Evolutionary conservation across 1,140 invertebrate genomes (phyloP), one percentile per base, ranked within the genome.

Genomic region (Agrilus planipennis): DNA sequence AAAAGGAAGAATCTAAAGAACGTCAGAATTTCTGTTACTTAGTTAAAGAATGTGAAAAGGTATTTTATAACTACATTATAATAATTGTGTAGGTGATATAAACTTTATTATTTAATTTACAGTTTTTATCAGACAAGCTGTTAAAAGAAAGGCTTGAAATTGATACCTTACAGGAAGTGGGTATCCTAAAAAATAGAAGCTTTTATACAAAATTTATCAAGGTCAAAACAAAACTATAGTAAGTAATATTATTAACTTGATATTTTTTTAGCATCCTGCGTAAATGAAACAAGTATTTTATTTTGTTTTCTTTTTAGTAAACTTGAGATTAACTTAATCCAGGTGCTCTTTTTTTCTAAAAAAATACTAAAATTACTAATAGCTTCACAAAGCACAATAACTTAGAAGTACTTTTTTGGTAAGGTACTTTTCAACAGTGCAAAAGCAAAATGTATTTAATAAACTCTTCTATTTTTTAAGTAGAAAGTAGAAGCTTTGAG

Each of bases 141-240:
- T 64, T 94, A 16, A 93, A 94, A 56, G 92, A 96, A 64, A 68
- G 91, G 48, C 62, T 96, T 48, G 92, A 97, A 64, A 85, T 89
- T 57, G 92, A 97, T 45, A 90, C 88, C 0, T 66, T 94, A 14
- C 86, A 89, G 62, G 89, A 90, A 68, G 79, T 86, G 34, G 86
- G 87, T n/a, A 81, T 89, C 30, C 70, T 96, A n/a, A 86, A 84
- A 51, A 89, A 89, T 57, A 84, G 84, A 58, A 84, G 81, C 53
- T 95, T 93, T 67, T 85, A 89, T 60, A 89, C 88, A 38, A 95
- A 93, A 68, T 95, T 94, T 65, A 95, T 97, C 51, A 95, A 94
- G 77, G 82, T 93, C 12, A 97, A 96, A 69, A 98, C 94, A 32
- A 92, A 93, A 68, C 65, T 97, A 51, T 97, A 94, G 90, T 96